Percentiles rank a stretch among this genome's conserved stretches.
phyloP scores from a whole-genome alignment of 2,888 invertebrate genomes.

The Tetheella fluctuosa region DNA sequence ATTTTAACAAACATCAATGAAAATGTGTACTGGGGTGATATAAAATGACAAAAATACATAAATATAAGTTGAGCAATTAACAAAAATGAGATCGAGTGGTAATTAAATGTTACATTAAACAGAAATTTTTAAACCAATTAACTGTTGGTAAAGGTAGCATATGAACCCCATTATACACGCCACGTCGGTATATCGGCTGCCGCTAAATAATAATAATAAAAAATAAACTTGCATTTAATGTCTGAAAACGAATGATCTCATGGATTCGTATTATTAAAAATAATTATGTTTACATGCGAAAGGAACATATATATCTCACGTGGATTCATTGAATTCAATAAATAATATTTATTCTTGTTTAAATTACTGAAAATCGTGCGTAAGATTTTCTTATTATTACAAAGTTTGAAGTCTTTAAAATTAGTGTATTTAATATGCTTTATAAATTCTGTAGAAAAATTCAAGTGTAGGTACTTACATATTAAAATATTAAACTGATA shows the following conservation, averaged over 20 bases:
- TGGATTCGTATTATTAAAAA: background rate
- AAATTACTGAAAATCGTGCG: background rate
- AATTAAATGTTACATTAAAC: constrained; percentile 12
- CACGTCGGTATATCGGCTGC: background rate
- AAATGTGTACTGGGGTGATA: constrained; percentile 31
- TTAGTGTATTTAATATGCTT: background rate
- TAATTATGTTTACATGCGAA: background rate
- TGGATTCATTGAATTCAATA: background rate
- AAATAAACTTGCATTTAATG: background rate
- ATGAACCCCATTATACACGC: background rate
- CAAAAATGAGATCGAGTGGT: constrained; percentile 26
- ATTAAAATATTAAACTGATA: constrained; percentile 12
- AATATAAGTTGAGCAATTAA: constrained; percentile 38
- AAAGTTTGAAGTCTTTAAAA: background rate
- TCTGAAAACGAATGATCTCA: background rate
- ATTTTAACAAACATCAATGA: constrained; percentile 28
- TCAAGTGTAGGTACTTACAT: constrained; percentile 1
- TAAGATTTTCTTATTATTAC: background rate
- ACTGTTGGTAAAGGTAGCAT: background rate
- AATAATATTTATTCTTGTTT: background rate
- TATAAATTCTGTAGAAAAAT: constrained; percentile 5
- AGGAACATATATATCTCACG: background rate
- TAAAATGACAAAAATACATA: constrained; percentile 28
- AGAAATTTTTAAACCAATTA: background rate
- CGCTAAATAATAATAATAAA: background rate